Conservation (phyloP, 2,888 invertebrate genomes). For the Dasysyrphus albostriatus region DNA sequence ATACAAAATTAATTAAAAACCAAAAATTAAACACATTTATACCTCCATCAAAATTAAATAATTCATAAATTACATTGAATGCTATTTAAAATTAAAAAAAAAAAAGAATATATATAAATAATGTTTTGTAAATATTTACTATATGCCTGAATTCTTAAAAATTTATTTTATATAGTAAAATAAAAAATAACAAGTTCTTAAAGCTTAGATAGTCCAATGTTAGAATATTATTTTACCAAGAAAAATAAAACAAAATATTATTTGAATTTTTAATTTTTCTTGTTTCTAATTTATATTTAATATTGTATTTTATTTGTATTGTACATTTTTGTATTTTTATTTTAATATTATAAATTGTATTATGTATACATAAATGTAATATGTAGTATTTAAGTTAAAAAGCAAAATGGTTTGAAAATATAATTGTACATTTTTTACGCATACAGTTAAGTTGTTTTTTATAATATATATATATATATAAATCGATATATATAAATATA, state of each 20-base stretch:
- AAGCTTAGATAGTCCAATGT: slow-evolving; percentile 72
- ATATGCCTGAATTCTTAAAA: slow-evolving; percentile 26
- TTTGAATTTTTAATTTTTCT: slow-evolving; percentile 29
- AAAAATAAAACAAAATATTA: slow-evolving; percentile 24
- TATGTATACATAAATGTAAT: slow-evolving; percentile 40
- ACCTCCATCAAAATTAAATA: slow-evolving; percentile 65
- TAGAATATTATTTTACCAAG: slow-evolving; percentile 60
- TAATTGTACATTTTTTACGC: slow-evolving; percentile 72
- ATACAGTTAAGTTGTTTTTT: slow-evolving; percentile 73
- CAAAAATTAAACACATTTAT: slow-evolving; percentile 60
- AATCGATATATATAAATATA: slow-evolving; percentile 27
- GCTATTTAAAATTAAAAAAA: slow-evolving; percentile 6
- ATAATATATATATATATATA: slow-evolving; percentile 44
- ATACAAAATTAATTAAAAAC: slow-evolving; percentile 27
- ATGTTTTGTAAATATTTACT: slow-evolving; percentile 49
- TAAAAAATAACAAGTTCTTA: slow-evolving; percentile 34
- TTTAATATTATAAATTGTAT: slow-evolving; percentile 6
- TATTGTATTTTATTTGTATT: neutral
- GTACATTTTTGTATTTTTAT: slow-evolving; percentile 1
- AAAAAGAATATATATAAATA: slow-evolving; percentile 1
- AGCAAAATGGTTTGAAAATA: slow-evolving; percentile 55
- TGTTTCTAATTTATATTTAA: slow-evolving; percentile 12
- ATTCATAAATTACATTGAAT: slow-evolving; percentile 12
- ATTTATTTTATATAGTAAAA: slow-evolving; percentile 60
- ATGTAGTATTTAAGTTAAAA: slow-evolving; percentile 62